Evolutionary conservation across 2,888 invertebrate species (phyloP), one percentile per base, ranked within the genome.

Genomic region (Meteorus cinctellus): DNA sequence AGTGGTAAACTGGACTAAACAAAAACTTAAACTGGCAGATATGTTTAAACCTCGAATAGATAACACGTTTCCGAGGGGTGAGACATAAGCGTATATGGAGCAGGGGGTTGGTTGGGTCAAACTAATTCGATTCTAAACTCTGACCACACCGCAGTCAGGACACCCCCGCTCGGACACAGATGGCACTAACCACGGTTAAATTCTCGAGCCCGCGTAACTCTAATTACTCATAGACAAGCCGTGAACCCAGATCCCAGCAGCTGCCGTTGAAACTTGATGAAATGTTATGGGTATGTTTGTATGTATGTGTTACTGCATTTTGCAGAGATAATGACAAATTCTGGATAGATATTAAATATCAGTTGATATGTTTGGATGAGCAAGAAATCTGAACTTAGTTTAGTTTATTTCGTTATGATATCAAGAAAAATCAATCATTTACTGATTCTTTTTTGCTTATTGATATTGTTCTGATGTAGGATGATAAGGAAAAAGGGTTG

Each of bases 111-210:
- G 66, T 67, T 27, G 86, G 85, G 88, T 87, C 85, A 90, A 89
- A 89, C 89, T 89, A 89, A 89, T 89, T 89, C 89, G 89, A 89
- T 89, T 89, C 89, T 89, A 89, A 89, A 89, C 88, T 89, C 89
- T 88, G 89, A 89, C 88, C 89, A 83, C 87, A 86, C 84, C 66
- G 80, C 79, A 82, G 78, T 77, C 67, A 77, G 77, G 77, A 72
- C 76, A 65, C 72, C 72, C 65, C 72, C 76, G 60, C 78, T 72
- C 84, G 89, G 89, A 89, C 89, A 85, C 89, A 89, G 89, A 89
- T 89, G 89, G 89, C 86, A 87, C 88, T 87, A 88, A 89, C 88
- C 89, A 86, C 87, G 87, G 88, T 88, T 89, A 85, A 89, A 89
- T 89, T 89, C 89, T 89, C 87, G 86, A 88, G 85, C 88, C 87